Evolutionary conservation across 2,113 vertebrate species (phyloP), one percentile per base, ranked within the genome.

Genomic region (Vombatus ursinus): DNA sequence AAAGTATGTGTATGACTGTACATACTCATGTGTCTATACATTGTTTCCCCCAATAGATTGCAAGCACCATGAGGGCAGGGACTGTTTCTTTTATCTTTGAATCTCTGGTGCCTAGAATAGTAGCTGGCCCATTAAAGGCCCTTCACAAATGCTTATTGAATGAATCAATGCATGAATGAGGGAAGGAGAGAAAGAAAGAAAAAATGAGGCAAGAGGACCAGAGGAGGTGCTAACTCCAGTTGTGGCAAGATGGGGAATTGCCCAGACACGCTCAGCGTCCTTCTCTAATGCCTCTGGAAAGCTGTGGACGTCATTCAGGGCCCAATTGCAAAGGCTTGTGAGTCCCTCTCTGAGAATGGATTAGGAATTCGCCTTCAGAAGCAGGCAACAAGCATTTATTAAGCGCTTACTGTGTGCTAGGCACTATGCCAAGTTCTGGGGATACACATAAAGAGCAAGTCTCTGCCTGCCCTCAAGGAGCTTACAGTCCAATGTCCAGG

Each of bases 321-420:
- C 77, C 91, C 90, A 96, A 61, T 93, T n/a, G 95, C 92, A 61
- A 54, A 96, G 51, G 50, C 48, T 52, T 48, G 89, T 95, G 95
- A 94, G 96, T 97, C 96, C 95, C 93, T 91, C 90, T 91, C 89
- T 49, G 68, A 92, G 90, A 93, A 92, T 90, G 84, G n/a, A 50
- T 91, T 5, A 47, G 54, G 84, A 31, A 14, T n/a, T 2, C 93
- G 95, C 95, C 94, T 94, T 91, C 96, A 95, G 96, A 97, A 97
- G 97, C n/a, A n/a, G n/a, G n/a, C n/a, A n/a, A n/a, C n/a, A n/a
- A n/a, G n/a, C 31, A 68, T 68, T 68, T n/a, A 68, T n/a, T 68
- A 68, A 37, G 31, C 4, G 2, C 61, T 37, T 14, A 16, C 37
- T n/a, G 31, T 68, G 9, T 68, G 61, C 14, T 1, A n/a, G 61